These are phyloP conservation scores for Myotis daubentonii DNA, from an alignment of 2,797 vertebrate species.

Conservation along the genomic window DNA sequence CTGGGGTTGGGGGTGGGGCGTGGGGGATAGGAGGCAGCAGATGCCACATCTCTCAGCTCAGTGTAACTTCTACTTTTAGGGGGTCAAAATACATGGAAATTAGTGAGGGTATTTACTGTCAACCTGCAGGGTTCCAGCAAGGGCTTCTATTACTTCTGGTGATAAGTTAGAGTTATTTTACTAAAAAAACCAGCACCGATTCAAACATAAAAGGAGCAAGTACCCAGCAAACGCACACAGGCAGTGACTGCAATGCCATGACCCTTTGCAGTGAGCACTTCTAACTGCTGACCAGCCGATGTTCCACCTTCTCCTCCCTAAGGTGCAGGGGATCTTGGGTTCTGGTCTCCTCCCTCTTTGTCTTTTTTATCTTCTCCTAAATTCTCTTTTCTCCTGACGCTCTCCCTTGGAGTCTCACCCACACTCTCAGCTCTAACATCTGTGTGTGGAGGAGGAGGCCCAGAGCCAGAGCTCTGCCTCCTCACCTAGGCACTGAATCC, in stretches of 20 bases:
- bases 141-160: background rate
- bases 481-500: background rate
- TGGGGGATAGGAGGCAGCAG: no score
- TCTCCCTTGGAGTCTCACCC: background rate
- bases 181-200: background rate
- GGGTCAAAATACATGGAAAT: background rate
- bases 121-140: background rate
- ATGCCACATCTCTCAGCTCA: background rate
- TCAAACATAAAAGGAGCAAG: background rate
- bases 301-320: fast-evolving
- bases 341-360: background rate
- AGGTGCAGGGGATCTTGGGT: fast-evolving
- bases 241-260: background rate
- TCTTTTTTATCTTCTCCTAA: background rate
- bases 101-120: background rate
- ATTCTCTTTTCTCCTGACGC: background rate
- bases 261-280: no score
- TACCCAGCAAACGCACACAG: background rate
- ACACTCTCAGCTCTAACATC: background rate
- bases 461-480: background rate
- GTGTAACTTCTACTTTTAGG: background rate
- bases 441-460: background rate
- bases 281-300: background rate
- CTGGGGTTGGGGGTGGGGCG: background rate
- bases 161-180: background rate